Evolutionary conservation across 2,113 vertebrate genomes (phyloP).

Genomic region (Euleptes europaea): DNA sequence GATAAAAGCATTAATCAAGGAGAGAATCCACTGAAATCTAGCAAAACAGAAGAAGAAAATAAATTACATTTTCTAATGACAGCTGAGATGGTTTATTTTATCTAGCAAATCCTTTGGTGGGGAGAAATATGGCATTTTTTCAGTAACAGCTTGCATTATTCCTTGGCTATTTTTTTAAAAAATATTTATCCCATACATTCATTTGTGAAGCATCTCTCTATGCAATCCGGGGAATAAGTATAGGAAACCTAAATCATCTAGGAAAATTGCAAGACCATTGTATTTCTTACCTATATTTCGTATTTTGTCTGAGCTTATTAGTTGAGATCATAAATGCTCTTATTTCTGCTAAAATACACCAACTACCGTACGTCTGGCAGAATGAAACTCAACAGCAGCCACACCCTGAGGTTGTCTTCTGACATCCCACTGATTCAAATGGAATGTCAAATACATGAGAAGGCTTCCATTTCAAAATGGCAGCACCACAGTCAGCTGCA

Average conservation of each 20-base stretch:
- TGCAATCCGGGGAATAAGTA: slow-evolving; percentile 31
- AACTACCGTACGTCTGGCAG: slow-evolving; percentile 55
- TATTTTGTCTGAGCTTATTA: slow-evolving; percentile 41
- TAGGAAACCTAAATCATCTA: slow-evolving; percentile 33
- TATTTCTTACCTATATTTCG: slow-evolving; percentile 45
- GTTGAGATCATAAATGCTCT: slow-evolving; percentile 42
- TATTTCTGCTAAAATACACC: slow-evolving; percentile 57
- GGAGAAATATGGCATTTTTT: slow-evolving; percentile 27
- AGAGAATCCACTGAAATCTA: slow-evolving; percentile 37
- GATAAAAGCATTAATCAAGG: slow-evolving; percentile 42
- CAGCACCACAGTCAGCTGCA: slow-evolving; percentile 3
- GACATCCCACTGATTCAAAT: slow-evolving; percentile 20
- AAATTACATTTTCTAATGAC: slow-evolving; percentile 9
- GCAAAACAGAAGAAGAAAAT: slow-evolving; percentile 1
- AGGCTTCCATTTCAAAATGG: slow-evolving; percentile 26
- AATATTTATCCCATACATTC: slow-evolving; percentile 15
- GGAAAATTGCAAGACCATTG: slow-evolving; percentile 61
- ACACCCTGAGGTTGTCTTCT: slow-evolving; percentile 26
- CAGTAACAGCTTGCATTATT: background rate
- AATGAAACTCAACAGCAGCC: slow-evolving; percentile 48
- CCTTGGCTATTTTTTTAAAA: slow-evolving; percentile 22
- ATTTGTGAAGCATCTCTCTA: slow-evolving; percentile 47
- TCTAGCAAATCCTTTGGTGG: slow-evolving; percentile 28
- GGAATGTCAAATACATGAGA: slow-evolving; percentile 18
- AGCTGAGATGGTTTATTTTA: slow-evolving; percentile 36